Percentiles rank a stretch among this genome's conserved stretches.
Evolutionary conservation across 1,140 invertebrate genomes (phyloP).

Genomic region (Euura lappo): DNA sequence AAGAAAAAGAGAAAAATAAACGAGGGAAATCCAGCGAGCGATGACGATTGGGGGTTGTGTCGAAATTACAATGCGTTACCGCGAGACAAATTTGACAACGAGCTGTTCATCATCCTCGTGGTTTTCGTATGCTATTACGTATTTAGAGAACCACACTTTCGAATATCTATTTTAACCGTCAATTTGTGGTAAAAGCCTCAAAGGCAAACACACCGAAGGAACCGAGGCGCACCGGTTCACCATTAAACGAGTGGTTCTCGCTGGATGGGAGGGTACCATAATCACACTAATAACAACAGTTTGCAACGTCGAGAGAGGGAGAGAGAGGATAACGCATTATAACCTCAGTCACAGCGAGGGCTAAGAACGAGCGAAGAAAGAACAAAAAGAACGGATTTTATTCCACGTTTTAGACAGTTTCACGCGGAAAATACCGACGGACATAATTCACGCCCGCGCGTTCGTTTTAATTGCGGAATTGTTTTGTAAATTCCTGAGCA

Average conservation of each 20-base stretch:
- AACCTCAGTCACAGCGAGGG: background rate
- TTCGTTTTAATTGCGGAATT: background rate
- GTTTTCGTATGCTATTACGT: background rate
- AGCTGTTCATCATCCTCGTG: background rate
- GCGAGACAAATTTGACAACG: no score
- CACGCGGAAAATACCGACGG: background rate
- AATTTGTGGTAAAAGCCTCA: slow-evolving; percentile 5
- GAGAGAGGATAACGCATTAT: slow-evolving; percentile 5
- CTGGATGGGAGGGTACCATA: slow-evolving; percentile 18
- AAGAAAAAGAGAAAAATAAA: background rate
- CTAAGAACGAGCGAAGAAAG: background rate
- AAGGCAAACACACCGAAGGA: slow-evolving; percentile 20
- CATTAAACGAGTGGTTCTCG: background rate
- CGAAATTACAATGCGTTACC: no score
- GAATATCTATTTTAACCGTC: slow-evolving; percentile 1
- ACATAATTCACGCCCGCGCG: background rate
- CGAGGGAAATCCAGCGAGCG: background rate
- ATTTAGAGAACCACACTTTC: background rate
- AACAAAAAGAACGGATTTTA: background rate
- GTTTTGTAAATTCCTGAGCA: background rate
- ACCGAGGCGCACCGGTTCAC: background rate
- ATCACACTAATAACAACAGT: slow-evolving; percentile 35
- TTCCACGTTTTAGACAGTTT: background rate
- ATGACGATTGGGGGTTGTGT: no score
- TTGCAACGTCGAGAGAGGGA: slow-evolving; percentile 14